Conservation (phyloP, 2,797 vertebrate species). For the Myiotriccus ornatus region DNA sequence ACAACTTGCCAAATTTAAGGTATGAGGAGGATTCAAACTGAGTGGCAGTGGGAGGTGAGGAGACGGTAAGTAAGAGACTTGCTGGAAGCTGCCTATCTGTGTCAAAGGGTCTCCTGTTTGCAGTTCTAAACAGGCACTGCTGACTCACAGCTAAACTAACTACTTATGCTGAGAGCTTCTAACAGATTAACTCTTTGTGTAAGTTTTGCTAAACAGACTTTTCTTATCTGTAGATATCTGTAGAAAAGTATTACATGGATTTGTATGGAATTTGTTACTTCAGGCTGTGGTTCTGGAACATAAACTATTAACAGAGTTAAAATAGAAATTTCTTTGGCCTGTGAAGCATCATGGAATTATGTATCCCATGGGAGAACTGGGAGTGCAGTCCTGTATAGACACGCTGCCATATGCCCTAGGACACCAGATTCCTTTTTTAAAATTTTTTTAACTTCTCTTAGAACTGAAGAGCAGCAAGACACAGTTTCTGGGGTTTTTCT, state of each 20-base stretch:
- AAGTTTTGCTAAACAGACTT: background rate
- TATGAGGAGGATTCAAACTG: conserved; percentile 5
- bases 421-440: background rate
- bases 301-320: background rate
- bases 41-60: background rate
- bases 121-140: conserved; percentile 44
- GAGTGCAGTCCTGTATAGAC: background rate
- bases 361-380: background rate
- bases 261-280: background rate
- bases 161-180: background rate
- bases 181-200: conserved; percentile 14
- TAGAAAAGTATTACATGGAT: background rate
- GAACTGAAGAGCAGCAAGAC: background rate
- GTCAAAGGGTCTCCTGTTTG: conserved; percentile 41
- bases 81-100: conserved; percentile 40
- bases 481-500: background rate
- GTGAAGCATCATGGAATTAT: conserved; percentile 2
- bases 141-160: conserved; percentile 52
- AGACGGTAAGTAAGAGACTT: conserved; percentile 16
- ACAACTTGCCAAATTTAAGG: background rate
- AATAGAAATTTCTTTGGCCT: conserved; percentile 13
- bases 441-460: background rate
- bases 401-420: background rate
- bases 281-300: background rate
- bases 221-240: background rate